phyloP scores from a whole-genome alignment of 1,140 invertebrate genomes.

The Achroia grisella region DNA sequence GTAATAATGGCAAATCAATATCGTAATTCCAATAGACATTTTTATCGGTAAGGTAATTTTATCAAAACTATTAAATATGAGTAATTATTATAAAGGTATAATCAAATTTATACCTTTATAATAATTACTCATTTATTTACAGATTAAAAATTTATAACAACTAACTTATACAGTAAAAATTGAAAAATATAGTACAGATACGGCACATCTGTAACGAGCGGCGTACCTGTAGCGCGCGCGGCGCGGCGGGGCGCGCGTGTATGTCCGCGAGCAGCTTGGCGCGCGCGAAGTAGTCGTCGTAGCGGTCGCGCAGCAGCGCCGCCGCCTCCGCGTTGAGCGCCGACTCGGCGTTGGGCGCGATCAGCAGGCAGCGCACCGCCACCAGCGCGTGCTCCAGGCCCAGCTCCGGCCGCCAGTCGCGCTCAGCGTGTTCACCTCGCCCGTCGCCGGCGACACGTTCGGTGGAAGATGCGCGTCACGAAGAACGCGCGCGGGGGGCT shows the following conservation, averaged over 20 bases:
- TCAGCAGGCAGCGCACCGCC: slow-evolving; percentile 74
- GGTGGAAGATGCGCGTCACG: slow-evolving; percentile 97
- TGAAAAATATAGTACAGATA: no score
- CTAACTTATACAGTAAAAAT: no score
- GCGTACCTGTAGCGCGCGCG: not conserved
- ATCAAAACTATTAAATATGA: no score
- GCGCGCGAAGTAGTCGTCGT: slow-evolving; percentile 58
- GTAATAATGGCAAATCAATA: no score
- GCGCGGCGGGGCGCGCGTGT: slow-evolving; percentile 30
- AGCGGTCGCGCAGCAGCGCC: slow-evolving; percentile 49
- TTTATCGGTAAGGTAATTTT: no score
- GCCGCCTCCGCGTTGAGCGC: slow-evolving; percentile 60
- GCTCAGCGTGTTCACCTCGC: slow-evolving; percentile 98
- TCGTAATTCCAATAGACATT: no score
- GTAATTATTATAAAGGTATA: no score
- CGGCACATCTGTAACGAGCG: no score
- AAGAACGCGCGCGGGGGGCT: slow-evolving; percentile 96
- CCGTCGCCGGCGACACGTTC: slow-evolving; percentile 91
- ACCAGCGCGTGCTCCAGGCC: slow-evolving; percentile 97
- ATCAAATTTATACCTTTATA: no score
- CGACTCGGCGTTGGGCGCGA: slow-evolving; percentile 60
- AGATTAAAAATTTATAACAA: no score
- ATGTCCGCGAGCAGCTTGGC: slow-evolving; percentile 60
- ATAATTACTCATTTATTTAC: no score
- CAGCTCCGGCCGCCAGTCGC: slow-evolving; percentile 97